Percentiles rank a stretch among this genome's conserved stretches.
Evolutionary conservation across 2,797 vertebrate species (phyloP).

Genomic region (Enteromius treurensis): DNA sequence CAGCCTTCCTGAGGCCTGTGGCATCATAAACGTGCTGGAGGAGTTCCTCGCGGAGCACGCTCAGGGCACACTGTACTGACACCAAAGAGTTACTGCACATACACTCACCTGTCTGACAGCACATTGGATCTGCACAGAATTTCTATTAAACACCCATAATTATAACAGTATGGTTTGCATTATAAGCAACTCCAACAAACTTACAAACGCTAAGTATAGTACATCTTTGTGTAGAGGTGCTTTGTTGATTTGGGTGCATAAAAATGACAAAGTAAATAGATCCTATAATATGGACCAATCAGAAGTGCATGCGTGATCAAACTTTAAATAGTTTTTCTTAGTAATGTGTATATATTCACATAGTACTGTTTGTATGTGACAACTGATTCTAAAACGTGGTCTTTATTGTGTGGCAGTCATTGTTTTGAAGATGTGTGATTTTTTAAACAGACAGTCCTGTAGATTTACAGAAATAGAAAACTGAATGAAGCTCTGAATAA

Average conservation of each 20-base stretch:
- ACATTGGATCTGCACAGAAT: neutral
- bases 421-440: neutral
- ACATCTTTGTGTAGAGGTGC: neutral
- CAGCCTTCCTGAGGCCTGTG: slow-evolving; percentile 91
- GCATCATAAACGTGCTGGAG: slow-evolving; percentile 90
- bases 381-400: neutral
- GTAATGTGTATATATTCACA: neutral
- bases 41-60: slow-evolving; percentile 88
- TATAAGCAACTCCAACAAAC: neutral
- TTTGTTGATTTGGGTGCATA: slow-evolving; percentile 1
- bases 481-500: neutral
- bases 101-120: neutral
- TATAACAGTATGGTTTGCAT: neutral
- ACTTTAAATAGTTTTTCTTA: neutral
- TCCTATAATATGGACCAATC: neutral
- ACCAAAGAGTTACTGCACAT: neutral
- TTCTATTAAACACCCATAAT: neutral
- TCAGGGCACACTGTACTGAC: slow-evolving; percentile 63
- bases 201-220: slow-evolving; percentile 7
- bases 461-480: neutral
- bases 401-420: neutral
- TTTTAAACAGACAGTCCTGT: neutral
- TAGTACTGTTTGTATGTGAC: neutral
- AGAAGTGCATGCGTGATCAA: neutral
- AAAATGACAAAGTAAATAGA: neutral